Evolutionary conservation across 2,113 vertebrate genomes (phyloP), one percentile per base, ranked within the genome.

Genomic region (Eolophus roseicapilla): DNA sequence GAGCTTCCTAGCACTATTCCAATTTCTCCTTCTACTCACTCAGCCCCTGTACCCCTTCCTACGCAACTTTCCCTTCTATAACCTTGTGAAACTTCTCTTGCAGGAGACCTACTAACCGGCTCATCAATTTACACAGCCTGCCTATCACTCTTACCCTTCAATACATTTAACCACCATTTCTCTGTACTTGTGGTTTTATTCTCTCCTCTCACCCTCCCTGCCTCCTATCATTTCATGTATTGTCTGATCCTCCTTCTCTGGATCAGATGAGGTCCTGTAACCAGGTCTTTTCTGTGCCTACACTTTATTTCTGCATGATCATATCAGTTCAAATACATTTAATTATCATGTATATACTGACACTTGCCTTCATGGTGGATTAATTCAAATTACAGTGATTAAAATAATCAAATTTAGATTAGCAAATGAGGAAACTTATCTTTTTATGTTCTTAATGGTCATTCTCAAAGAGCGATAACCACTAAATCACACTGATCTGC

Each of bases 361-460:
- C 91, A 91, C 29, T 82, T 79, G 73, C 67, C 84, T 95, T 97
- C 94, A 95, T 0, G 5, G 91, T 84, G 86, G 74, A 95, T 95
- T 93, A 95, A 84, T 86, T 92, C 76, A 92, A 95, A 91, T 79
- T 93, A 78, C 92, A 92, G 83, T 52, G 55, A 91, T 92, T 95
- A 82, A 93, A 92, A 84, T 92, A 91, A 93, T 95, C 77, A 69
- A 86, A 95, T 89, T 92, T 69, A 93, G 86, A 95, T 95, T 82
- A 96, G 84, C 65, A 95, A 93, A 95, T 85, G 74, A 95, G 81
- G 62, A 89, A 82, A 78, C 29, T 63, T 90, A 37, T 85, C 86
- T 91, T 95, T 86, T 81, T 27, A 84, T 50, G 65, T 57, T 73
- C 83, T 87, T 95, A 92, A 92, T 57, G 81, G 94, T 91, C 91